phyloP scores from a whole-genome alignment of 2,888 invertebrate genomes.

The Hydropsyche betteni region DNA sequence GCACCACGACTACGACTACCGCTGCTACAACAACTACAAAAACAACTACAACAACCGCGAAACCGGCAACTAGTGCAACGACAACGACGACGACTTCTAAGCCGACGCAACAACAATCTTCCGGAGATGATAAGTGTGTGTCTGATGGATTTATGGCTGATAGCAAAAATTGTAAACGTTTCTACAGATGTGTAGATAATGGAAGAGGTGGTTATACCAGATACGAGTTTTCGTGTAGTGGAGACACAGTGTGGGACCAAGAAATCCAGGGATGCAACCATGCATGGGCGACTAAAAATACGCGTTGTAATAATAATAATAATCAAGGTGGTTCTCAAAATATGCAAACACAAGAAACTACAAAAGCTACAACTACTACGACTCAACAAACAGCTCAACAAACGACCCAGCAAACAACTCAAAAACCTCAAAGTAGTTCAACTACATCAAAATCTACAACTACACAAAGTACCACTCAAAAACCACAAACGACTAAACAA shows the following conservation, averaged over 20 bases:
- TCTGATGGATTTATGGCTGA: constrained; percentile 71
- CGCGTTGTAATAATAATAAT: constrained; percentile 33
- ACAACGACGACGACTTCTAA: constrained; percentile 3
- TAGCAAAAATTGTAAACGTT: constrained; percentile 70
- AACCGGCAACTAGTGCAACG: constrained; percentile 13
- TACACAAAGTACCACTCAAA: neutral
- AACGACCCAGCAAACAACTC: constrained; percentile 16
- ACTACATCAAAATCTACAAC: constrained; percentile 35
- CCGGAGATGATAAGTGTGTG: constrained; percentile 56
- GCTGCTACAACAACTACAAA: constrained; percentile 49
- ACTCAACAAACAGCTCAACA: constrained; percentile 27
- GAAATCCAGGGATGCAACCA: constrained; percentile 68
- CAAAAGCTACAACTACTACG: constrained; percentile 34
- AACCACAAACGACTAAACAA: neutral
- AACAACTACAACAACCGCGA: constrained; percentile 48
- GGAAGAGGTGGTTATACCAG: constrained; percentile 60
- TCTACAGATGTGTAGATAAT: constrained; percentile 72
- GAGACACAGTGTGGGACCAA: constrained; percentile 71
- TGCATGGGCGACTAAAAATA: constrained; percentile 62
- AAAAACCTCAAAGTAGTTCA: constrained; percentile 49
- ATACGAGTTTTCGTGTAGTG: constrained; percentile 68
- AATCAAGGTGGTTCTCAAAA: constrained; percentile 51
- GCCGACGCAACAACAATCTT: constrained; percentile 27
- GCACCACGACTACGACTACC: constrained; percentile 44
- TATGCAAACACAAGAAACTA: constrained; percentile 52